Conservation (phyloP, 2,888 invertebrate genomes). For the Zaprionus bogoriensis region DNA sequence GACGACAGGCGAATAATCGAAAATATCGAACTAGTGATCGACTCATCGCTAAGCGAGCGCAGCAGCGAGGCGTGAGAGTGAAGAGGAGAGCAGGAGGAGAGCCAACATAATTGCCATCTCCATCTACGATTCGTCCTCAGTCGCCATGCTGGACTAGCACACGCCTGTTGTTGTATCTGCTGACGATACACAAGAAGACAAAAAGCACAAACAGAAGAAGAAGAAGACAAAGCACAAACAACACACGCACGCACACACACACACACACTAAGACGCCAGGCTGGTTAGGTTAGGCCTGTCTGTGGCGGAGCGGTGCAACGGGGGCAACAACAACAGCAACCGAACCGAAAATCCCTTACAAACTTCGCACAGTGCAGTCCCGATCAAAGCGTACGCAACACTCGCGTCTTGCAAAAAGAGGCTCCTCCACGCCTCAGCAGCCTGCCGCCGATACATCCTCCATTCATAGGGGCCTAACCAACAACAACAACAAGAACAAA, state of each 20-base stretch:
- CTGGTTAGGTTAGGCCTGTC: slow-evolving; percentile 81
- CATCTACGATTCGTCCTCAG: slow-evolving; percentile 35
- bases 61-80: slow-evolving; percentile 5
- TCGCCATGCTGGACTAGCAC: slow-evolving; percentile 69
- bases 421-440: slow-evolving; percentile 36
- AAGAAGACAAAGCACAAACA: slow-evolving; percentile 15
- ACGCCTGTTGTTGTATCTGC: slow-evolving; percentile 51
- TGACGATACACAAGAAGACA: slow-evolving; percentile 47
- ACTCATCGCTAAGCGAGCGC: not conserved
- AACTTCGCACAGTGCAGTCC: not conserved
- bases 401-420: no score
- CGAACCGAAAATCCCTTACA: not conserved
- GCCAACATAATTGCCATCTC: slow-evolving; percentile 32
- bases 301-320: slow-evolving; percentile 82
- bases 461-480: slow-evolving; percentile 81
- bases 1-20: slow-evolving; percentile 3
- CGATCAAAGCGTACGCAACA: not conserved
- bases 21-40: slow-evolving; percentile 1
- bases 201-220: slow-evolving; percentile 13
- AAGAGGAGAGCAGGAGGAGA: slow-evolving; percentile 4
- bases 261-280: not conserved
- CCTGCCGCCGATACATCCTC: slow-evolving; percentile 82
- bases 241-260: slow-evolving; percentile 8
- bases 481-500: slow-evolving; percentile 21
- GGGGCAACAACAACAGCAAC: slow-evolving; percentile 58